These are phyloP conservation scores for Leptinotarsa juncta DNA, from an alignment of 2,888 invertebrate species.

Conservation along the genomic window DNA sequence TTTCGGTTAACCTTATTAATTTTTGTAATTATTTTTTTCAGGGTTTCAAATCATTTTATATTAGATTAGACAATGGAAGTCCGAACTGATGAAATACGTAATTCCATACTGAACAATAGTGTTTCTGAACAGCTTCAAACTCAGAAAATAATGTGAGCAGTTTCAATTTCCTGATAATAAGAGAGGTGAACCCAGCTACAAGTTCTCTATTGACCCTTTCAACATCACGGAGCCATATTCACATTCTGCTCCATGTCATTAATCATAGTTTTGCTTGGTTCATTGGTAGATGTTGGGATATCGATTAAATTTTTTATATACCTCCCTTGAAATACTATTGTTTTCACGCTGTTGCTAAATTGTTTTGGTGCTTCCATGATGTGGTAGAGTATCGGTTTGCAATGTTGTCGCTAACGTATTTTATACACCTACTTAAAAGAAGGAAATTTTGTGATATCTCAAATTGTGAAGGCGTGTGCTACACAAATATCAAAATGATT, in stretches of 20 bases:
- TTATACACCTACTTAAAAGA: no score
- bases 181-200: not conserved
- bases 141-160: not conserved
- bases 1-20: no score
- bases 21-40: no score
- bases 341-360: not conserved
- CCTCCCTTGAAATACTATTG: not conserved
- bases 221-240: not conserved
- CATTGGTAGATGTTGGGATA: constrained; percentile 1
- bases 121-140: not conserved
- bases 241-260: not conserved
- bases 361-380: not conserved
- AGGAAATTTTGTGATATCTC: no score
- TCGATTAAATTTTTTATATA: not conserved
- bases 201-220: not conserved
- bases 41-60: no score
- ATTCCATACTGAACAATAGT: not conserved
- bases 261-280: constrained; percentile 2
- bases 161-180: not conserved
- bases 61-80: no score
- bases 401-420: no score
- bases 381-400: not conserved
- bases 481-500: no score
- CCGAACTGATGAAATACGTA: no score
- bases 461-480: no score